Conservation (phyloP, 2,888 invertebrate species). For the Nomada ruficornis region DNA sequence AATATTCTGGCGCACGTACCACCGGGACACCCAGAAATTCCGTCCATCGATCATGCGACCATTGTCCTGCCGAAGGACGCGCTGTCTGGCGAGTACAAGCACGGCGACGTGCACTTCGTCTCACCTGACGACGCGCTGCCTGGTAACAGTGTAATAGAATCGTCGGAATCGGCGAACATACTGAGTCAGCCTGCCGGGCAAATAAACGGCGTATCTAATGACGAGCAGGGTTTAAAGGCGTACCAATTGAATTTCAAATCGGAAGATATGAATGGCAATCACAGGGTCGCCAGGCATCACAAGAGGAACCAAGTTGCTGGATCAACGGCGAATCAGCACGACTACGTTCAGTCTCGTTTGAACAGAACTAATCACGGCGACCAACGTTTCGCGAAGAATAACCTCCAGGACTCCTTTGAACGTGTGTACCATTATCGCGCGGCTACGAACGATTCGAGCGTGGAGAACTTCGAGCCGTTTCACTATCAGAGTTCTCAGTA, state of each 20-base stretch:
- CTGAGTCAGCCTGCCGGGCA: background rate
- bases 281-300: background rate
- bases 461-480: background rate
- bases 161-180: background rate
- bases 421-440: background rate
- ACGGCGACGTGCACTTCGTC: background rate
- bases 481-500: background rate
- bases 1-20: background rate
- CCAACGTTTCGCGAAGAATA: background rate
- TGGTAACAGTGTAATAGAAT: background rate
- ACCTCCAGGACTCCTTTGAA: background rate
- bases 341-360: background rate
- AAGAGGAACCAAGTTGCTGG: background rate
- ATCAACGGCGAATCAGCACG: background rate
- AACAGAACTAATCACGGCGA: background rate
- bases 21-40: background rate
- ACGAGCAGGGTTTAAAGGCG: background rate
- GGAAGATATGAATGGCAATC: background rate
- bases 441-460: background rate
- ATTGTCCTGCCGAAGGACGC: background rate
- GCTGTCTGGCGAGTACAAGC: background rate
- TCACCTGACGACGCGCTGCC: background rate
- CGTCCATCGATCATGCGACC: background rate
- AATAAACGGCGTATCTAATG: background rate
- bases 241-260: conserved; percentile 16